phyloP scores from a whole-genome alignment of 2,888 invertebrate genomes.

The Catonia carolina region DNA sequence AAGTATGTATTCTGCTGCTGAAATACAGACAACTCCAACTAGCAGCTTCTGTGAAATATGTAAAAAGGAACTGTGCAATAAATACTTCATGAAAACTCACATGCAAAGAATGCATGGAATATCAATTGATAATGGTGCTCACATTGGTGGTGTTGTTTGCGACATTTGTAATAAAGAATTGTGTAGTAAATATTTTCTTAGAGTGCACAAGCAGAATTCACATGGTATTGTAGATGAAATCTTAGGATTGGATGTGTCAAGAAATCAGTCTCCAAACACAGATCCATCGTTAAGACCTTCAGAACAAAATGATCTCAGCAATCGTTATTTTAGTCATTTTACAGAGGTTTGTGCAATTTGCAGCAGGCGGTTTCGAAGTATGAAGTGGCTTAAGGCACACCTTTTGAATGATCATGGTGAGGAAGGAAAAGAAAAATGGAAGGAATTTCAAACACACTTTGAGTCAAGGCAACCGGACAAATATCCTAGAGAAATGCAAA shows the following conservation, averaged over 20 bases:
- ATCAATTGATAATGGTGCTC: constrained; percentile 85
- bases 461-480: constrained; percentile 14
- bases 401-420: constrained; percentile 79
- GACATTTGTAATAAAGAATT: constrained; percentile 98
- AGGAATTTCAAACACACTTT: constrained; percentile 49
- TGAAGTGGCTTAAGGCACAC: constrained; percentile 83
- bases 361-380: constrained; percentile 76
- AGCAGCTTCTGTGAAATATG: constrained; percentile 95
- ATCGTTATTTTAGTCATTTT: constrained; percentile 59
- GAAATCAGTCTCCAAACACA: constrained; percentile 26
- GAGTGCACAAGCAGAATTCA: constrained; percentile 96
- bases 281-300: constrained; percentile 45
- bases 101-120: constrained; percentile 98
- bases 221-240: constrained; percentile 92
- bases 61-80: constrained; percentile 98
- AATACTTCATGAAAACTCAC: constrained; percentile 99
- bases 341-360: constrained; percentile 79
- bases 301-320: constrained; percentile 49
- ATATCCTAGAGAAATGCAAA: constrained; percentile 17
- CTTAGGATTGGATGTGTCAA: constrained; percentile 28
- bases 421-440: constrained; percentile 54
- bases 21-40: constrained; percentile 44
- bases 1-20: constrained; percentile 20
- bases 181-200: constrained; percentile 94
- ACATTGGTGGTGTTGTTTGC: constrained; percentile 89